Conservation (phyloP, 2,888 invertebrate genomes). For the Trissoscelio sp. region DNA sequence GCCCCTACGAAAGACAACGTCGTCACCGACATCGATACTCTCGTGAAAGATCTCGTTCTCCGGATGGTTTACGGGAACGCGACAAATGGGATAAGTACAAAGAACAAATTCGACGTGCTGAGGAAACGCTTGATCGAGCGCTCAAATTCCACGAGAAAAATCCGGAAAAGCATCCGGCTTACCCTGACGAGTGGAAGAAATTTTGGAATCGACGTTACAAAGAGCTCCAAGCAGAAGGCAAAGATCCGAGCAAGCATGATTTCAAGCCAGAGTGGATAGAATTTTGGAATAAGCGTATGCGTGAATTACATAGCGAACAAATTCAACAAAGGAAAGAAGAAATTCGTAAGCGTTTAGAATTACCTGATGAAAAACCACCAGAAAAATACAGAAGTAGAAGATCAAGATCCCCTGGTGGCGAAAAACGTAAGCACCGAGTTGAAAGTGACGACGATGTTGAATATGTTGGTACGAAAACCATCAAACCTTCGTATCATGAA, state of each 20-base stretch:
- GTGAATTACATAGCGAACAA: slow-evolving; percentile 90
- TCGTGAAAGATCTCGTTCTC: slow-evolving; percentile 76
- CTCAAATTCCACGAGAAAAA: slow-evolving; percentile 91
- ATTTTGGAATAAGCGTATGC: slow-evolving; percentile 93
- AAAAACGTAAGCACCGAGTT: slow-evolving; percentile 71
- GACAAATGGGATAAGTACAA: slow-evolving; percentile 85
- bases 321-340: slow-evolving; percentile 88
- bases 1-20: slow-evolving; percentile 57
- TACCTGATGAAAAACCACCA: slow-evolving; percentile 83
- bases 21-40: slow-evolving; percentile 80
- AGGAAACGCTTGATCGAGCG: slow-evolving; percentile 87
- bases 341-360: slow-evolving; percentile 86
- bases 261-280: slow-evolving; percentile 95
- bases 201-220: slow-evolving; percentile 94
- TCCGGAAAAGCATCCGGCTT: slow-evolving; percentile 94
- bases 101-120: slow-evolving; percentile 82
- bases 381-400: slow-evolving; percentile 73
- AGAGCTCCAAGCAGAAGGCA: slow-evolving; percentile 89
- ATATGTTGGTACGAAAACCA: slow-evolving; percentile 78
- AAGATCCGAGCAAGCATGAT: slow-evolving; percentile 91
- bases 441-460: slow-evolving; percentile 82
- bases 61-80: slow-evolving; percentile 82
- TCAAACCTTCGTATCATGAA: slow-evolving; percentile 78
- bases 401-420: slow-evolving; percentile 58
- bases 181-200: slow-evolving; percentile 95